Evolutionary conservation across 1,140 invertebrate genomes (phyloP).

Genomic region (Meloidogyne floridensis): DNA sequence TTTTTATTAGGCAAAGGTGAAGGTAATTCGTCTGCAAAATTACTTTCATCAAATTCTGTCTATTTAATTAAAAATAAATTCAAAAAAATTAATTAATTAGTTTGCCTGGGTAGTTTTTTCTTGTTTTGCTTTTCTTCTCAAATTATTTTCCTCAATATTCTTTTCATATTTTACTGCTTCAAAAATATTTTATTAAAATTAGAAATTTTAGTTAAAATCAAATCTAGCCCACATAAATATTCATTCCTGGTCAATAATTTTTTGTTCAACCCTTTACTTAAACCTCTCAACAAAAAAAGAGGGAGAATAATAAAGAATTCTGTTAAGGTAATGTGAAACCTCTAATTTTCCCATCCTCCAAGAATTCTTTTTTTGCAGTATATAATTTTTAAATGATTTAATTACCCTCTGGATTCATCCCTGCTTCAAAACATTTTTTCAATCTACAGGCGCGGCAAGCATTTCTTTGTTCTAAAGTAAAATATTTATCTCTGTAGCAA

Average conservation of each 20-base stretch:
- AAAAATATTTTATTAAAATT: not conserved
- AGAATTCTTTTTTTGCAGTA: no score
- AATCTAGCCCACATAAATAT: no score
- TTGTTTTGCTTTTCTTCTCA: not conserved
- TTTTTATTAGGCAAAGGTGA: not conserved
- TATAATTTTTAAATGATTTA: no score
- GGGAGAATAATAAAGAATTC: no score
- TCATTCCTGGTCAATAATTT: no score
- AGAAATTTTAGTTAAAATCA: not conserved
- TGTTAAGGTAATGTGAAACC: no score
- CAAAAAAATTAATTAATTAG: not conserved
- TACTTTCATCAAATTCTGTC: not conserved
- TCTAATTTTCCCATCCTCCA: no score
- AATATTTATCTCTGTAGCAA: not conserved
- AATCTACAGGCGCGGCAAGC: conserved; percentile 93
- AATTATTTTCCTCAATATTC: conserved; percentile 7
- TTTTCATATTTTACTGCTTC: not conserved
- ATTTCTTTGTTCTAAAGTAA: conserved; percentile 72
- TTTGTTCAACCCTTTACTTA: no score
- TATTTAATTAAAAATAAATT: not conserved
- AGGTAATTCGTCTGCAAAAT: not conserved
- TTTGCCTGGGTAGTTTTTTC: not conserved
- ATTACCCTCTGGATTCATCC: conserved; percentile 87
- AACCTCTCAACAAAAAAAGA: no score
- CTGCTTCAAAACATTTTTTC: conserved; percentile 91